Percentiles rank a stretch among this genome's conserved stretches.
phyloP scores from a whole-genome alignment of 2,797 vertebrate species.

The Pteropus rufus region DNA sequence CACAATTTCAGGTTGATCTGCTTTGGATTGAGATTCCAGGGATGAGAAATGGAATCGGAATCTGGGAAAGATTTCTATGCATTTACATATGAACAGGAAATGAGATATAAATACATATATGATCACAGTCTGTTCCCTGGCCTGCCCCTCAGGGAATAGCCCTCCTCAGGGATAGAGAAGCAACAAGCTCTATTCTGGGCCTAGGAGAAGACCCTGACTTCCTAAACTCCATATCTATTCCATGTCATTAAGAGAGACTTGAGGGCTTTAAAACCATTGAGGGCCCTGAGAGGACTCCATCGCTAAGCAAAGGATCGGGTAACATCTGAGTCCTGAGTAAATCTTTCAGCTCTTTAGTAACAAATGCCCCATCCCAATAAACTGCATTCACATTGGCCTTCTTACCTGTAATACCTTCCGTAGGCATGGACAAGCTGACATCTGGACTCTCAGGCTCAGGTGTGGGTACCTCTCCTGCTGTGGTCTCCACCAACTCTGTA shows the following conservation, averaged over 20 bases:
- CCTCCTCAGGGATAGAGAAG: neutral
- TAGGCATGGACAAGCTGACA: neutral
- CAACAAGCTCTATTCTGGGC: neutral
- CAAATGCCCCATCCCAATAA: neutral
- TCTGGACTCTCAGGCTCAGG: neutral
- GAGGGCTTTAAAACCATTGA: neutral
- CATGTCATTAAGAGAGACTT: neutral
- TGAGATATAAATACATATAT: neutral
- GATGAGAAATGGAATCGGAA: neutral
- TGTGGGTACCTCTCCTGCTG: neutral
- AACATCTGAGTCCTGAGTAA: neutral
- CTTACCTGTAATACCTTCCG: constrained; percentile 53
- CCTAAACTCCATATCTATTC: constrained; percentile 20
- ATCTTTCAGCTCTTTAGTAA: neutral
- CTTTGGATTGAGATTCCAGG: neutral
- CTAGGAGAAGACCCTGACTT: neutral
- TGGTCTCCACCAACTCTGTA: neutral
- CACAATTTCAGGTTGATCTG: neutral
- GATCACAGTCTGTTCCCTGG: neutral
- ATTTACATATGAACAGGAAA: neutral
- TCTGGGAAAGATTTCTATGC: neutral
- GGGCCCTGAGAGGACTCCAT: neutral
- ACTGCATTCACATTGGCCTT: neutral
- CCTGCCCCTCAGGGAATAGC: neutral
- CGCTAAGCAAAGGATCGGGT: neutral